phyloP scores from a whole-genome alignment of 2,113 vertebrate genomes.

The Pteropus alecto region DNA sequence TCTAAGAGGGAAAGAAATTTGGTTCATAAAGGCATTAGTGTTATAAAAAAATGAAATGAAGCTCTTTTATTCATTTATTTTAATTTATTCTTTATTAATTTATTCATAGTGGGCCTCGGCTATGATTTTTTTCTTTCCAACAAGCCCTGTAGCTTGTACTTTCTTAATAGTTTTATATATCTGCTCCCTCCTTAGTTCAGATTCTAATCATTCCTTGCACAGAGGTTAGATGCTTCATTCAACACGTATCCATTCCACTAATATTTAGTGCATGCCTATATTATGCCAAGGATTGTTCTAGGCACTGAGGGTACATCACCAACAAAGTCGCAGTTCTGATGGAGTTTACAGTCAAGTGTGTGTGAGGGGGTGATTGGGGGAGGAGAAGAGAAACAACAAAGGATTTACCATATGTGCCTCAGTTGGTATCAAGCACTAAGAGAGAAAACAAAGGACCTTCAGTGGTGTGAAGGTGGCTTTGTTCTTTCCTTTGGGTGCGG shows the following conservation, averaged over 20 bases:
- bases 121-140: background rate
- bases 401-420: background rate
- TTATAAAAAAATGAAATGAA: background rate
- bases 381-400: background rate
- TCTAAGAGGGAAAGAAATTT: background rate
- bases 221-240: background rate
- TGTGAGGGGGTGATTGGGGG: rapidly evolving
- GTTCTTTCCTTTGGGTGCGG: background rate
- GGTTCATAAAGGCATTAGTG: background rate
- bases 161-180: background rate
- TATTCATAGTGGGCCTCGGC: background rate
- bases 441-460: background rate
- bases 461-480: background rate
- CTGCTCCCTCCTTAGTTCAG: background rate
- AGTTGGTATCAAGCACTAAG: background rate
- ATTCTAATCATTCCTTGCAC: background rate
- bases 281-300: background rate
- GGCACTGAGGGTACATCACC: too few species aligned
- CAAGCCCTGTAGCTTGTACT: background rate
- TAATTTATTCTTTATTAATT: background rate
- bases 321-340: background rate
- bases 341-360: background rate
- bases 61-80: background rate
- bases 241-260: background rate
- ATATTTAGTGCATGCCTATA: background rate